A percentile compares a stretch with the other conserved stretches of the same genome.
Evolutionary conservation across 2,888 invertebrate species (phyloP).

Genomic region (Drosophila kokeensis): DNA sequence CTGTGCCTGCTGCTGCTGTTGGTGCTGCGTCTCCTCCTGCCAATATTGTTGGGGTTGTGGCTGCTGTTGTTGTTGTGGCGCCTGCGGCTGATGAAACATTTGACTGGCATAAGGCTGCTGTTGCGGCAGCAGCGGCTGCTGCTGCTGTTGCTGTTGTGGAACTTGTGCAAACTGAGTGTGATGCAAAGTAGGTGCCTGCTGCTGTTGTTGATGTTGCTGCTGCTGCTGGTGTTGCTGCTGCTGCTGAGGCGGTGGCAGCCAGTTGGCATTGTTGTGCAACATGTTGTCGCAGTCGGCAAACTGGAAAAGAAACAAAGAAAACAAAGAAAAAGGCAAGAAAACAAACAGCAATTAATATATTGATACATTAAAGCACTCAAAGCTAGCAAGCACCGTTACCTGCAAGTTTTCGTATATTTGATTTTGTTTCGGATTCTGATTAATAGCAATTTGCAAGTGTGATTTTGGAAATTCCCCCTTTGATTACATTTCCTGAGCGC

Average conservation of each 20-base stretch:
- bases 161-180: conserved; percentile 26
- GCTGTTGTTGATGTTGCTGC: conserved; percentile 29
- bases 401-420: conserved; percentile 8
- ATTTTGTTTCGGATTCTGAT: conserved; percentile 5
- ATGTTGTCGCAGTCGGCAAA: conserved; percentile 56
- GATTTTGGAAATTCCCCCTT: conserved; percentile 8
- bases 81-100: conserved; percentile 59
- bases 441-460: conserved; percentile 6
- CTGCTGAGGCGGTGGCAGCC: conserved; percentile 72
- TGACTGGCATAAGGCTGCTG: conserved; percentile 58
- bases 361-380: conserved; percentile 1
- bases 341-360: not conserved
- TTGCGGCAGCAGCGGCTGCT: conserved; percentile 34
- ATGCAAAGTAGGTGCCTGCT: conserved; percentile 26
- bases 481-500: conserved; percentile 24
- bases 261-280: conserved; percentile 77
- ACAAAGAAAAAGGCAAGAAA: not conserved
- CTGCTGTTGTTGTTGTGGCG: conserved; percentile 38
- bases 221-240: conserved; percentile 38
- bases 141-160: conserved; percentile 37
- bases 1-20: conserved; percentile 38
- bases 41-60: conserved; percentile 43
- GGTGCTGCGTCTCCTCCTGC: conserved; percentile 33
- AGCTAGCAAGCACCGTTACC: conserved; percentile 3
- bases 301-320: conserved; percentile 20